Conservation (phyloP, 2,113 vertebrate species). For the Oryzias woworae region DNA sequence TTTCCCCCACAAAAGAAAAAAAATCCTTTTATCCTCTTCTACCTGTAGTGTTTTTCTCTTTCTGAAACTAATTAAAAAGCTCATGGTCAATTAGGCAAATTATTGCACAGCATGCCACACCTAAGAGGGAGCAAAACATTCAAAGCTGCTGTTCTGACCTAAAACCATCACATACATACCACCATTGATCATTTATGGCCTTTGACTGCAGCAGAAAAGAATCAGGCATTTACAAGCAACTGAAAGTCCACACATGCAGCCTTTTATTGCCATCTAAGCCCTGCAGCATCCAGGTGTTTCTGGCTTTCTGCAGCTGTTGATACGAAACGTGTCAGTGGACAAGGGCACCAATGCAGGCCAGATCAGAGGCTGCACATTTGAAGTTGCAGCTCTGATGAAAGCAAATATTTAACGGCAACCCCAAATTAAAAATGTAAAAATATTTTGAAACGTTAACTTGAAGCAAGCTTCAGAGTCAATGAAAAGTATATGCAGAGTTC, state of each 20-base stretch:
- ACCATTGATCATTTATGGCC: constrained; percentile 45
- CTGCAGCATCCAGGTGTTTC: constrained; percentile 60
- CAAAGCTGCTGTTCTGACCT: constrained; percentile 1
- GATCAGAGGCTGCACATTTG: constrained; percentile 52
- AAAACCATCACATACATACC: constrained; percentile 10
- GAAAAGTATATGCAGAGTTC: not conserved
- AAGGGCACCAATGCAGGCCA: constrained; percentile 29
- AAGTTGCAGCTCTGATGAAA: constrained; percentile 33
- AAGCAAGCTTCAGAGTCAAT: not conserved
- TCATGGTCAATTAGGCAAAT: constrained; percentile 51
- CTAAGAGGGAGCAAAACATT: constrained; percentile 4
- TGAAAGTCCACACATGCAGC: constrained; percentile 29
- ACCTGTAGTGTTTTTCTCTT: constrained; percentile 1
- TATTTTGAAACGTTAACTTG: not conserved
- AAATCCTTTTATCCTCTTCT: not conserved
- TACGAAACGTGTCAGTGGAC: constrained; percentile 46
- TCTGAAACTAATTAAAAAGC: constrained; percentile 51
- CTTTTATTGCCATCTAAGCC: constrained; percentile 47
- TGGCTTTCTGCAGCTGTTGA: constrained; percentile 54
- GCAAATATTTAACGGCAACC: not conserved
- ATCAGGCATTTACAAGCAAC: constrained; percentile 65
- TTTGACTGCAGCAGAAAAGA: constrained; percentile 45
- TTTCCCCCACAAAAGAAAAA: not conserved
- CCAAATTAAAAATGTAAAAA: not conserved
- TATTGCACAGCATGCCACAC: constrained; percentile 48